These are phyloP conservation scores for Spondyliosoma cantharus DNA, from an alignment of 2,797 vertebrate species.

Conservation along the genomic window DNA sequence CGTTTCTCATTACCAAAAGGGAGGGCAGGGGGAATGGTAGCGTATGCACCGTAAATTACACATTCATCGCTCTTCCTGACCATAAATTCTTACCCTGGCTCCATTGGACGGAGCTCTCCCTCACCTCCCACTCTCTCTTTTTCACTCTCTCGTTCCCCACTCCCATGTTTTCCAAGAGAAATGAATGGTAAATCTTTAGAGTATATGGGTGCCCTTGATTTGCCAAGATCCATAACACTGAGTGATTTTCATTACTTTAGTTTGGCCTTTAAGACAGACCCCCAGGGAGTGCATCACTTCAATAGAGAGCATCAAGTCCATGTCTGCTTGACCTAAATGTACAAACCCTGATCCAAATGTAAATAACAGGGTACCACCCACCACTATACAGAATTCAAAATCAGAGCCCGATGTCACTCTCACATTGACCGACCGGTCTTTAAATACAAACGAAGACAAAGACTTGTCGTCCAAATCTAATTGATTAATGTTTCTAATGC, in stretches of 20 bases:
- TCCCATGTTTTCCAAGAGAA: constrained; percentile 68
- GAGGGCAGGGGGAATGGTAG: constrained; percentile 83
- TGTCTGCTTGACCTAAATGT: constrained; percentile 43
- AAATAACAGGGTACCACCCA: constrained; percentile 38
- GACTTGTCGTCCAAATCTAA: not conserved
- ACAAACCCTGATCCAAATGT: constrained; percentile 46
- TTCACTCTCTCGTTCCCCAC: constrained; percentile 57
- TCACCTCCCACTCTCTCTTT: constrained; percentile 72
- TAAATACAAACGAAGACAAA: not conserved
- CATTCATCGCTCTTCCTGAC: constrained; percentile 84
- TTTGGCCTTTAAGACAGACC: constrained; percentile 60
- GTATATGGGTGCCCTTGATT: constrained; percentile 61
- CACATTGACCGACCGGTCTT: constrained; percentile 3
- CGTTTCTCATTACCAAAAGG: constrained; percentile 85
- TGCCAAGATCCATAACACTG: constrained; percentile 70
- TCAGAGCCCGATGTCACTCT: constrained; percentile 24
- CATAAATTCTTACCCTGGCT: constrained; percentile 83
- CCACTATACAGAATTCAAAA: constrained; percentile 7
- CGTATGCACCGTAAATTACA: constrained; percentile 84
- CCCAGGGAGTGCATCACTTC: constrained; percentile 49
- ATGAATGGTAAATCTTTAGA: constrained; percentile 69
- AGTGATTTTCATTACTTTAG: constrained; percentile 73
- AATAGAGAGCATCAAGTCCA: constrained; percentile 52
- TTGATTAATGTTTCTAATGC: not conserved
- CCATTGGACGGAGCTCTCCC: constrained; percentile 74